Base-by-base conservation (phyloP, 1,140 invertebrate species). In the Parasteatoda tepidariorum region DNA sequence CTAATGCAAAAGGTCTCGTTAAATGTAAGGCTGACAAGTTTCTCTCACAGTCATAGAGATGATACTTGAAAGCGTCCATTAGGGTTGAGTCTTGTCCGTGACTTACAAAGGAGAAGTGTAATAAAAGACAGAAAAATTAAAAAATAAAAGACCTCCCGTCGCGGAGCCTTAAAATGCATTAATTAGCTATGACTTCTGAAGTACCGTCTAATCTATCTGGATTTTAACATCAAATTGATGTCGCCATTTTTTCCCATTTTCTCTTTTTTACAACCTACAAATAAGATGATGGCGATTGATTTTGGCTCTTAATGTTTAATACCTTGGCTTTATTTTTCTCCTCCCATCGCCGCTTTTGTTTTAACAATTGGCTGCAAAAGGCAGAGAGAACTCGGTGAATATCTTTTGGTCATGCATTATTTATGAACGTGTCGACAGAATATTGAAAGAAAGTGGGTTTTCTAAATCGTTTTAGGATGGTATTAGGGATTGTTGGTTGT, bases 141-240 rank as follows among this genome's bases (percentile, higher is more conserved):
- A 33, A 55, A 38, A 41, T 38, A 54, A 55, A n/a, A 33, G n/a
- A 28, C 15, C 31, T 22, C 31, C 7, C 28, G 9, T n/a, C 28
- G 26, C 24, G 28, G 13, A 54, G 15, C 68, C 33, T 41, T 15
- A 30, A 55, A 71, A 71, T 28, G 28, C 28, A 71, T 71, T 57
- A 71, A 71, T 71, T 71, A 71, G 68, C 68, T n/a, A 55, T 71
- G 68, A 71, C 68, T 71, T 71, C 28, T 71, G 68, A 57, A 55
- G 41, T 6, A 71, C 13, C 68, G 18, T 71, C 68, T 71, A 71
- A 71, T 71, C 68, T 71, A 33, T 30, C 48, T 57, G 68, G 68
- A 71, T 55, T 71, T 71, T 71, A 55, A 18, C 68, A 18, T 71
- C 68, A 57, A 71, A 71, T 55, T 5, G 41, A 57, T 55, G 48